These are phyloP conservation scores for Drosophila paranaensis DNA, from an alignment of 2,888 invertebrate genomes.

Conservation along the genomic window DNA sequence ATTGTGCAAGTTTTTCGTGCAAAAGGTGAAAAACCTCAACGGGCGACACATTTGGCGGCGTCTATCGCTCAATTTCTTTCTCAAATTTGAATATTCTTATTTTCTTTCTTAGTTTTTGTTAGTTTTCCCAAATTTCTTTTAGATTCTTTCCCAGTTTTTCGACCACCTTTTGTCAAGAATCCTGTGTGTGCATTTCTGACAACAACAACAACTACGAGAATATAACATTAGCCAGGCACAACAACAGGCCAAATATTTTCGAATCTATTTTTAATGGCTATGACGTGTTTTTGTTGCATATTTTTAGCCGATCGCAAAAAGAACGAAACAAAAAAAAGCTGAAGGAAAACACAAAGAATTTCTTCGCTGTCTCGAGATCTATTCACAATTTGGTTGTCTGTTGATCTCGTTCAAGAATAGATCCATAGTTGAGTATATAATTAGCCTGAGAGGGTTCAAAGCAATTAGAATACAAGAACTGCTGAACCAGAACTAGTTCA, in stretches of 20 bases:
- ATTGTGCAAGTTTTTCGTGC: conserved; percentile 15
- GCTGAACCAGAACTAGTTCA: conserved; percentile 1
- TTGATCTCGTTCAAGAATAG: conserved; percentile 40
- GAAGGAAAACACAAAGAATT: conserved; percentile 25
- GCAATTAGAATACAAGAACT: conserved; percentile 29
- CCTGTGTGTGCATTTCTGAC: conserved; percentile 67
- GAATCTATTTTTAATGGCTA: conserved; percentile 73
- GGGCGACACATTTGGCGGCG: conserved; percentile 65
- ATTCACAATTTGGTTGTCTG: conserved; percentile 19
- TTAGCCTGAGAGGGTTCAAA: conserved; percentile 42
- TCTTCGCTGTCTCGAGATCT: conserved; percentile 25
- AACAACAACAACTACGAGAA: conserved; percentile 14
- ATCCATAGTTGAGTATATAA: conserved; percentile 42
- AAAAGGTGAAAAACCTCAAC: conserved; percentile 74
- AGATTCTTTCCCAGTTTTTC: conserved; percentile 1
- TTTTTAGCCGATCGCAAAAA: conserved; percentile 58
- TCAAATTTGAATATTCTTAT: conserved; percentile 18
- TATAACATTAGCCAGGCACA: conserved; percentile 45
- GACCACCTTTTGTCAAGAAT: conserved; percentile 70
- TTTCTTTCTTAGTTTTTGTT: not conserved
- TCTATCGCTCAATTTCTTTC: conserved; percentile 68
- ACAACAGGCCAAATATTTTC: conserved; percentile 67
- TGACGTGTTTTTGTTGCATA: conserved; percentile 78
- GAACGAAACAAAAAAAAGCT: conserved; percentile 14
- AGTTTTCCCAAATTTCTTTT: conserved; percentile 2